phyloP scores from a whole-genome alignment of 2,113 vertebrate genomes.

The Clarias gariepinus region DNA sequence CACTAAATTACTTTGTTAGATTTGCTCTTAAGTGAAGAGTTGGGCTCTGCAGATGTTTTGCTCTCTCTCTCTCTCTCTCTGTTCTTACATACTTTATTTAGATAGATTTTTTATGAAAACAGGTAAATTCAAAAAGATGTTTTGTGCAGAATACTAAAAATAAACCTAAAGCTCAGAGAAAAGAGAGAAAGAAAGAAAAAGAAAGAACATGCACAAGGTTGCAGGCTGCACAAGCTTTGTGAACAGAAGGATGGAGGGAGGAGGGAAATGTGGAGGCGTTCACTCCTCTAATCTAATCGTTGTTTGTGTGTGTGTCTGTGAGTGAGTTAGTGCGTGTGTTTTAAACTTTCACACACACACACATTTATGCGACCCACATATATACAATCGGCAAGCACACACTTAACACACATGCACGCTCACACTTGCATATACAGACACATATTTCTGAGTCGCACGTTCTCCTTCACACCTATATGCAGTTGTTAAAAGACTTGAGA shows the following conservation, averaged over 20 bases:
- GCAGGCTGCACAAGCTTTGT: conserved; percentile 41
- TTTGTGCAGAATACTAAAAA: conserved; percentile 48
- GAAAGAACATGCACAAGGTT: conserved; percentile 47
- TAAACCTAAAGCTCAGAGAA: conserved; percentile 20
- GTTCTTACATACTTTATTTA: conserved; percentile 35
- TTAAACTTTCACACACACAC: conserved; percentile 32
- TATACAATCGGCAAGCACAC: not conserved
- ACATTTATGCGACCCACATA: conserved; percentile 1
- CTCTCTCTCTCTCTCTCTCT: not conserved
- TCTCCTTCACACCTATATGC: conserved; percentile 16
- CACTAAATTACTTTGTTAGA: not conserved
- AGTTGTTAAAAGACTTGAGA: conserved; percentile 18
- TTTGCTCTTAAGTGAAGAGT: conserved; percentile 1
- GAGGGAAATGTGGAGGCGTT: conserved; percentile 38
- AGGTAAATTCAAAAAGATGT: conserved; percentile 1
- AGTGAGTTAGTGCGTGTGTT: not conserved
- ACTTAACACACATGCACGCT: not conserved
- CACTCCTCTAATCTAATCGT: conserved; percentile 22
- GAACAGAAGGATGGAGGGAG: conserved; percentile 36
- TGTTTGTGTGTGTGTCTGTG: not conserved
- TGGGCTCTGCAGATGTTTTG: not conserved
- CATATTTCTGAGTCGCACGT: not conserved
- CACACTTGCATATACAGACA: conserved; percentile 4
- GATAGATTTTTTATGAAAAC: conserved; percentile 28
- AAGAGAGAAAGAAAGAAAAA: conserved; percentile 6